Conservation (phyloP, 30 jellyfish, hydroid and myxozoan genomes). For the Mastigias papua region DNA sequence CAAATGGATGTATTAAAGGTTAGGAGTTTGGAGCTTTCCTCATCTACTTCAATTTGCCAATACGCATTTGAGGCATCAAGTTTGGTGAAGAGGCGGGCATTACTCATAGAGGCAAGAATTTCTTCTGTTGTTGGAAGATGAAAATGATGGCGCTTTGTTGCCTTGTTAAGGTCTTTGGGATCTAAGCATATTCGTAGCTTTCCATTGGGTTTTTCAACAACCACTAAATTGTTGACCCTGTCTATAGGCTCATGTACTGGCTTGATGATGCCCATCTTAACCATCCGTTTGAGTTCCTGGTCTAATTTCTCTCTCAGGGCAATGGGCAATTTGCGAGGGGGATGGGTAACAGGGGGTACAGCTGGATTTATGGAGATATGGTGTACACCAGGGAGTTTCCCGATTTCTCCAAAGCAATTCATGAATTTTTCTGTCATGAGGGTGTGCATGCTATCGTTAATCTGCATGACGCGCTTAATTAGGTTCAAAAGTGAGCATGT, state of each 20-base stretch:
- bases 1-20: constrained; percentile 73
- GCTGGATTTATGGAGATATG: constrained; percentile 68
- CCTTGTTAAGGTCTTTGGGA: constrained; percentile 69
- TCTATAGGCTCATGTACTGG: too few species aligned
- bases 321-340: too few species aligned
- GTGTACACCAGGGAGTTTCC: constrained; percentile 74
- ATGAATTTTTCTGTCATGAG: constrained; percentile 33
- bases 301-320: too few species aligned
- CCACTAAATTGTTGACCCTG: too few species aligned
- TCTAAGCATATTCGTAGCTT: constrained; percentile 85
- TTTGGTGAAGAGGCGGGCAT: constrained; percentile 62
- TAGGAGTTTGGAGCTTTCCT: too few species aligned
- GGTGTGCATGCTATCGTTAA: constrained; percentile 5
- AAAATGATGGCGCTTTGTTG: constrained; percentile 68
- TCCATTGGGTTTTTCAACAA: too few species aligned
- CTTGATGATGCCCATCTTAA: too few species aligned
- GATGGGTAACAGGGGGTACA: too few species aligned
- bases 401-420: constrained; percentile 86
- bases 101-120: constrained; percentile 76
- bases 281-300: too few species aligned
- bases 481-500: constrained; percentile 50
- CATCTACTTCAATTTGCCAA: constrained; percentile 82
- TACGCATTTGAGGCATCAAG: constrained; percentile 77
- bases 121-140: constrained; percentile 80
- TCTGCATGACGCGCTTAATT: constrained; percentile 55